Evolutionary conservation across 2,113 vertebrate genomes (phyloP).

Genomic region (Thermophis baileyi): DNA sequence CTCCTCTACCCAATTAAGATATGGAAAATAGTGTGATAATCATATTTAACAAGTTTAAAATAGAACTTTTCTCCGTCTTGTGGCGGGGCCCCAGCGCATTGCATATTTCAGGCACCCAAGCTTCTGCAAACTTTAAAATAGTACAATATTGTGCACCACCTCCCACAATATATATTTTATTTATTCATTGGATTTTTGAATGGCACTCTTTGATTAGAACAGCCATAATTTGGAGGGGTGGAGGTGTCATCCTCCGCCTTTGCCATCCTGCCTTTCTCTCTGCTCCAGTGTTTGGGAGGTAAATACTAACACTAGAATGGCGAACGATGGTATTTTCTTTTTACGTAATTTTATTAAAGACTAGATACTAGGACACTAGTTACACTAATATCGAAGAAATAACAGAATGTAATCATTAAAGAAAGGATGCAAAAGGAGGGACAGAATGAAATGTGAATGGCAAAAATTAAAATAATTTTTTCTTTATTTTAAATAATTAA

Average conservation of each 20-base stretch:
- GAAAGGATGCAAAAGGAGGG: neutral
- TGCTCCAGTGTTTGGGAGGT: neutral
- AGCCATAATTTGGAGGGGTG: neutral
- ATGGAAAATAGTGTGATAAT: conserved; percentile 37
- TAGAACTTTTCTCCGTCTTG: conserved; percentile 17
- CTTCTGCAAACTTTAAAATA: conserved; percentile 19
- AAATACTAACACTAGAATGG: neutral
- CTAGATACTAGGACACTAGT: too few relatives aligned
- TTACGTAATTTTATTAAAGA: neutral
- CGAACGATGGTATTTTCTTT: too few relatives aligned
- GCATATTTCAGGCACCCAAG: conserved; percentile 4
- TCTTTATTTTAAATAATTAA: neutral
- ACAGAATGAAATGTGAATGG: neutral
- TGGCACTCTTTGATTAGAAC: neutral
- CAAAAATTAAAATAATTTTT: neutral
- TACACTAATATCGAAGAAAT: neutral
- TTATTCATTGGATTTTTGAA: neutral
- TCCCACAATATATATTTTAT: neutral
- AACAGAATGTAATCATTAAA: neutral
- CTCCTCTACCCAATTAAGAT: conserved; percentile 23
- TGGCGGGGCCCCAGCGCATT: neutral
- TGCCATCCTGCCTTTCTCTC: neutral
- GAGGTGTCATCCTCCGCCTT: too few relatives aligned
- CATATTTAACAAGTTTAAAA: conserved; percentile 42
- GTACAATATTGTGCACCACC: neutral